Percentiles rank a stretch among this genome's conserved stretches.
Conservation (phyloP, 1,140 invertebrate species). For the Oryctes rhinoceros region DNA sequence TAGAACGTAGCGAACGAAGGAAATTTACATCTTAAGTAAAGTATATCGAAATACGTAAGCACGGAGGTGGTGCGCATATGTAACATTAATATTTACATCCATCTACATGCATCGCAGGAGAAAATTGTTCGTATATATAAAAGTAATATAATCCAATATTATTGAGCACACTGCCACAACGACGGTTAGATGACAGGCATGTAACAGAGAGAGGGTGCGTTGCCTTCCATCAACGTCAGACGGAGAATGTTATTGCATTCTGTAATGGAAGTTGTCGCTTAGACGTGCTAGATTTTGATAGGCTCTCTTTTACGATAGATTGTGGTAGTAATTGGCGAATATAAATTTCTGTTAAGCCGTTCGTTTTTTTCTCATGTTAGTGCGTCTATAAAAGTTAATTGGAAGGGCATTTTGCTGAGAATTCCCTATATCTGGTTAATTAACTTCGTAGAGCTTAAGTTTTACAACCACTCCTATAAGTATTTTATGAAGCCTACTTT, state of each 20-base stretch:
- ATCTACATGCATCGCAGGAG: neutral
- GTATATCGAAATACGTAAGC: neutral
- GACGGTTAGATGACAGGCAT: neutral
- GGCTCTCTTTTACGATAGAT: neutral
- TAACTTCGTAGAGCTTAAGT: no score
- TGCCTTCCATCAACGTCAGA: slow-evolving; percentile 12
- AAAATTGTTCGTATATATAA: neutral
- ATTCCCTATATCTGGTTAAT: no score
- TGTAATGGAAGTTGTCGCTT: neutral
- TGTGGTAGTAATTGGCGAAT: neutral
- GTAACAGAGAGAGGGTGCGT: neutral
- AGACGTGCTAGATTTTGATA: slow-evolving; percentile 5
- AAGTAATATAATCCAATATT: slow-evolving; percentile 6
- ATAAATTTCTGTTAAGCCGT: no score
- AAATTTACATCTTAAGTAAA: no score
- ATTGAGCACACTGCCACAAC: neutral
- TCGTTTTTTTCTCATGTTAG: no score
- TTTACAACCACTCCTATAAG: no score
- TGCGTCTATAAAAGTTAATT: no score
- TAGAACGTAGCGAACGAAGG: no score
- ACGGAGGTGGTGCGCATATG: neutral
- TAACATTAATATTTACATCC: neutral
- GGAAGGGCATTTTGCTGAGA: no score
- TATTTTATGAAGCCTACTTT: no score
- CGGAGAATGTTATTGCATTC: neutral